Evolutionary conservation across 2,113 vertebrate species (phyloP).

Genomic region (Turnix velox): DNA sequence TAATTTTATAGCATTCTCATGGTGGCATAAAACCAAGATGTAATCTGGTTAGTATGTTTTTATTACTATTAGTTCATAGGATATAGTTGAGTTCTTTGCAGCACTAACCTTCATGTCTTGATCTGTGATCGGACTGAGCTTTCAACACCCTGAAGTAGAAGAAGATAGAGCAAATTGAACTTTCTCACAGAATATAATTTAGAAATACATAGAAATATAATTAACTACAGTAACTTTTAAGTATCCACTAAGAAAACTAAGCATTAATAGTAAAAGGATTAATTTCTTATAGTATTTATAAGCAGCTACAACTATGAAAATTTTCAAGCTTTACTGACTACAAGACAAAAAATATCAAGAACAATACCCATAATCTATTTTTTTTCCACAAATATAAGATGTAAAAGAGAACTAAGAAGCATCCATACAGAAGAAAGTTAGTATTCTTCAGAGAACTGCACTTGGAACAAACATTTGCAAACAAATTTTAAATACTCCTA

Average conservation of each 20-base stretch:
- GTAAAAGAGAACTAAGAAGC: not conserved
- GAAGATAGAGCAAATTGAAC: slow-evolving; percentile 18
- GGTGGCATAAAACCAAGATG: not conserved
- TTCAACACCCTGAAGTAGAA: slow-evolving; percentile 85
- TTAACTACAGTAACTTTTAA: not conserved
- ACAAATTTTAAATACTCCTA: not conserved
- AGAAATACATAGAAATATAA: not conserved
- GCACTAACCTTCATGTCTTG: slow-evolving; percentile 94
- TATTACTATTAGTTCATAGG: not conserved
- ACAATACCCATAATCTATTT: not conserved
- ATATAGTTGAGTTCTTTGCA: not conserved
- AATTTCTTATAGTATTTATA: not conserved
- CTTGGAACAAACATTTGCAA: not conserved
- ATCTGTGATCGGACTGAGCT: slow-evolving; percentile 96
- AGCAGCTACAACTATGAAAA: not conserved
- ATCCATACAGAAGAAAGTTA: not conserved
- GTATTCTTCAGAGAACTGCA: not conserved
- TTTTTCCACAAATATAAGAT: not conserved
- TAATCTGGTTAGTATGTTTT: not conserved
- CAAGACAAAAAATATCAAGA: not conserved
- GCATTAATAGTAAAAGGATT: not conserved
- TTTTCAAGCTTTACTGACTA: not conserved
- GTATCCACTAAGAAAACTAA: not conserved
- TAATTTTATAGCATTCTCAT: not conserved
- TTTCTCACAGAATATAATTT: not conserved